phyloP scores from a whole-genome alignment of 2,888 invertebrate species.

The Tolmerus cingulatus region DNA sequence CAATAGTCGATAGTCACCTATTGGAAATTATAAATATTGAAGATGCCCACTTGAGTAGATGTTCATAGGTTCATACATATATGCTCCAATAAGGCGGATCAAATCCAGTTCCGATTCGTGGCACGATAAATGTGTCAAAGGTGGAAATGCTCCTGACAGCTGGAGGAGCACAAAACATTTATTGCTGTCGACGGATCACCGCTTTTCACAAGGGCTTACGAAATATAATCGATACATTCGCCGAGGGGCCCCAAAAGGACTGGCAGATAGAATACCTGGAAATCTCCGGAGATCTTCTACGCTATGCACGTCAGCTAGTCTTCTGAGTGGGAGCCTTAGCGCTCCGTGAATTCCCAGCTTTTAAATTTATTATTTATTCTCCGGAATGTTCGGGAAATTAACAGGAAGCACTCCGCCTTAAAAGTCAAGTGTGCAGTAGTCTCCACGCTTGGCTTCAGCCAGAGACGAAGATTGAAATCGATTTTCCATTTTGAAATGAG shows the following conservation, averaged over 20 bases:
- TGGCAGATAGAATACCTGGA: not conserved
- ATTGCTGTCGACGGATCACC: not conserved
- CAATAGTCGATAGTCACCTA: not conserved
- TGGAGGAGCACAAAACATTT: not conserved
- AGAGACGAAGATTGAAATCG: conserved; percentile 5
- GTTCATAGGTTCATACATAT: not conserved
- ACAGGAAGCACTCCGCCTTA: conserved; percentile 23
- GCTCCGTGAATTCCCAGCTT: not conserved
- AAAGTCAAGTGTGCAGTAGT: conserved; percentile 16
- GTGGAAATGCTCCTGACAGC: not conserved
- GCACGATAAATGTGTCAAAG: not conserved
- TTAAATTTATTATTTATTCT: conserved; percentile 31
- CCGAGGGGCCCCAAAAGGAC: not conserved
- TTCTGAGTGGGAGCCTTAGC: not conserved
- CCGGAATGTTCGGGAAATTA: conserved; percentile 25
- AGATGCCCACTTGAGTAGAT: not conserved
- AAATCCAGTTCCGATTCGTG: not conserved
- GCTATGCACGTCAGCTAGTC: not conserved
- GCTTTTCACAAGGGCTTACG: not conserved
- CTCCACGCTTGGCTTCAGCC: not conserved
- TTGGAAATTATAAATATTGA: not conserved
- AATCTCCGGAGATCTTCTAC: not conserved
- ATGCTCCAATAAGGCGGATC: not conserved
- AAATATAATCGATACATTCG: not conserved
- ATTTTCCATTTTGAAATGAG: conserved; percentile 20